Conservation (phyloP, 2,888 invertebrate genomes). For the Cephus sareptanus region DNA sequence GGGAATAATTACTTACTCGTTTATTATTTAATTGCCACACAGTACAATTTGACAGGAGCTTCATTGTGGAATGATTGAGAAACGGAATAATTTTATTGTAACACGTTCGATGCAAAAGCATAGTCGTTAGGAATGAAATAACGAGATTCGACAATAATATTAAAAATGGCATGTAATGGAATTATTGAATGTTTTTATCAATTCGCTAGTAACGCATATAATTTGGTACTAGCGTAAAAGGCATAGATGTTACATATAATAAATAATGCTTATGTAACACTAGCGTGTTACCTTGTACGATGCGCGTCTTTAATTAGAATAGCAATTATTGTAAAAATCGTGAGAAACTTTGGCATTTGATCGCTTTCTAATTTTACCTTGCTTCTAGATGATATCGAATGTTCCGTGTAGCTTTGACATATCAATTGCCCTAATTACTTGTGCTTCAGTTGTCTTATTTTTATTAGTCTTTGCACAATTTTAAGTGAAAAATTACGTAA, state of each 20-base stretch:
- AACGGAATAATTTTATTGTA: not conserved
- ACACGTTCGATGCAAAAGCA: not conserved
- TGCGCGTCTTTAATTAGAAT: not conserved
- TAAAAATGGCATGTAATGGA: conserved; percentile 32
- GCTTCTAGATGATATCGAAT: not conserved
- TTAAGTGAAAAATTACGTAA: not conserved
- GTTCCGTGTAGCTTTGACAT: not conserved
- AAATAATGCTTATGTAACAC: not conserved
- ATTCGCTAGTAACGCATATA: conserved; percentile 34
- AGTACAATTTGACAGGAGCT: not conserved
- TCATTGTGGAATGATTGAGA: not conserved
- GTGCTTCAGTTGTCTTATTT: not conserved
- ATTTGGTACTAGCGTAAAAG: conserved; percentile 34
- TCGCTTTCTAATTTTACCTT: not conserved
- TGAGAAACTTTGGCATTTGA: not conserved
- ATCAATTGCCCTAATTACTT: not conserved
- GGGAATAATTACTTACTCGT: not conserved
- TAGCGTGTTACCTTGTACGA: not conserved
- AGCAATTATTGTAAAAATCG: not conserved
- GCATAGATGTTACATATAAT: not conserved
- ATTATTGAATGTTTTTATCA: conserved; percentile 20
- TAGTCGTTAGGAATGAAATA: conserved; percentile 17
- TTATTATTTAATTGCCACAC: not conserved
- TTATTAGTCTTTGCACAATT: not conserved
- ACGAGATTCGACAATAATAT: conserved; percentile 2